Evolutionary conservation across 37 sponge, comb jelly and placozoan species (phyloP).

Genomic region (Aphrocallistes beatrix): DNA sequence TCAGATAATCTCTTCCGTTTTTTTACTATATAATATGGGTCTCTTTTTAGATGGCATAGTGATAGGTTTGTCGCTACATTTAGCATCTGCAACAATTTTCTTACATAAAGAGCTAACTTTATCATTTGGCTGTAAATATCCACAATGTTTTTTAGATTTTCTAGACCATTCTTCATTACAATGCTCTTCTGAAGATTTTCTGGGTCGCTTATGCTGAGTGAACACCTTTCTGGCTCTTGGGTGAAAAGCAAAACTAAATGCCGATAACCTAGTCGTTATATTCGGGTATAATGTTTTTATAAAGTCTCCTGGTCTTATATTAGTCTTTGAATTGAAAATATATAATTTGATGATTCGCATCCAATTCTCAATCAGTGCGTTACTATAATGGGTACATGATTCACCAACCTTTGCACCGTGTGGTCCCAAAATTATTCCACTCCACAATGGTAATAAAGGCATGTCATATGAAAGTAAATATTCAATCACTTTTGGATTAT

Average conservation of each 20-base stretch:
- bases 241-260: background rate
- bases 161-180: background rate
- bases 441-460: background rate
- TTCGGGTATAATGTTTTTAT: background rate
- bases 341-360: conserved; percentile 1
- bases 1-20: background rate
- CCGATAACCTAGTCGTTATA: background rate
- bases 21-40: background rate
- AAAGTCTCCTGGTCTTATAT: background rate
- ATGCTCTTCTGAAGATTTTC: background rate
- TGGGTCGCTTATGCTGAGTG: background rate
- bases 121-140: background rate
- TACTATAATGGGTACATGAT: background rate
- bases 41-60: too few species aligned
- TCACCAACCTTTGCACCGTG: background rate
- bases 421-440: background rate
- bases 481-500: background rate
- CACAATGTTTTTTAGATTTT: background rate
- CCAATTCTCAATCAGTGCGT: background rate
- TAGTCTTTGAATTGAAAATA: background rate
- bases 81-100: background rate
- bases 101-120: too few species aligned
- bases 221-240: background rate
- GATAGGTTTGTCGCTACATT: background rate
- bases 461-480: background rate